phyloP scores from a whole-genome alignment of 2,113 vertebrate species.

The Deroptyus accipitrinus region DNA sequence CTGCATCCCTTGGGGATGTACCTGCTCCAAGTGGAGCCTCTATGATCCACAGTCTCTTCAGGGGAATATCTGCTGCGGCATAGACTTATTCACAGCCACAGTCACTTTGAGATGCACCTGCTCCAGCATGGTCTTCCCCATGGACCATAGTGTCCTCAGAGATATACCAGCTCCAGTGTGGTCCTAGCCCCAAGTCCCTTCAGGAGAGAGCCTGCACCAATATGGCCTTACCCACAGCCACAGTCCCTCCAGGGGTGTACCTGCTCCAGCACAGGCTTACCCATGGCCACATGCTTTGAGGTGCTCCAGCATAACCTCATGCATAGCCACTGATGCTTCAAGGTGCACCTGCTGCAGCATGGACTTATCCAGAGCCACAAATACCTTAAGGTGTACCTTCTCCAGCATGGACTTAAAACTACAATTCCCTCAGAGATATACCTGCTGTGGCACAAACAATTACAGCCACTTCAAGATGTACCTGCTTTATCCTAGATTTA shows the following conservation, averaged over 20 bases:
- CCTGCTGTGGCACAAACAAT: not conserved
- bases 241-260: too few relatives aligned
- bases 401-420: not conserved
- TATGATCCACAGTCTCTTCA: not conserved
- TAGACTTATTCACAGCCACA: not conserved
- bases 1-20: not conserved
- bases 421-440: not conserved
- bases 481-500: not conserved
- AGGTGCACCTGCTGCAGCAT: not conserved
- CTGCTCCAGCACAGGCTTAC: not conserved
- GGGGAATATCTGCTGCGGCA: not conserved
- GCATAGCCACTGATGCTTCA: not conserved
- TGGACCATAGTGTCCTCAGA: not conserved
- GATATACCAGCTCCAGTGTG: not conserved
- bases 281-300: not conserved
- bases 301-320: not conserved
- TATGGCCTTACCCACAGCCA: not conserved
- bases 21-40: not conserved
- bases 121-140: not conserved
- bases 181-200: not conserved
- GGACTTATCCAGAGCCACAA: not conserved
- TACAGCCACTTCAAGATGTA: not conserved
- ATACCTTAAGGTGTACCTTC: not conserved
- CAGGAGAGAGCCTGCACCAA: not conserved
- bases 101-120: not conserved